phyloP scores from a whole-genome alignment of 2,888 invertebrate species.

The Cephus runcator region DNA sequence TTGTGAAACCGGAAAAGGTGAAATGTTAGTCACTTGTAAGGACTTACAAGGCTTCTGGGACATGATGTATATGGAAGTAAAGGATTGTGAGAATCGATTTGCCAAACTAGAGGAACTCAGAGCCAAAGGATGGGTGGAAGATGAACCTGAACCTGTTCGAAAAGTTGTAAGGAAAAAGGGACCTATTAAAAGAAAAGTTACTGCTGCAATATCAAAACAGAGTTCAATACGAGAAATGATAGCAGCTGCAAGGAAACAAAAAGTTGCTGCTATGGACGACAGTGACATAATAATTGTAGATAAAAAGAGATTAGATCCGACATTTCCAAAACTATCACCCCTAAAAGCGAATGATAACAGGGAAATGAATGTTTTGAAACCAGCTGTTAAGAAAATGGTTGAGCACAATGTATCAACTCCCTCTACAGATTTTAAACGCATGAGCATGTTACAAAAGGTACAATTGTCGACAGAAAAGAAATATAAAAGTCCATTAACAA shows the following conservation, averaged over 20 bases:
- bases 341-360: not conserved
- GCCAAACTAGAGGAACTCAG: conserved; percentile 40
- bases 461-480: conserved; percentile 32
- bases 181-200: not conserved
- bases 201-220: conserved; percentile 13
- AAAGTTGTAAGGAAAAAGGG: conserved; percentile 20
- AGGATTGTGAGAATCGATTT: conserved; percentile 52
- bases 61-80: conserved; percentile 79
- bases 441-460: conserved; percentile 26
- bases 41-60: conserved; percentile 93
- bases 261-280: conserved; percentile 19
- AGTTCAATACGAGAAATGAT: conserved; percentile 46
- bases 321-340: not conserved
- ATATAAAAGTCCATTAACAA: conserved; percentile 37
- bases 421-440: not conserved
- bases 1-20: conserved; percentile 65
- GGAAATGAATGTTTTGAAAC: not conserved
- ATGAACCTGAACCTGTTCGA: conserved; percentile 46
- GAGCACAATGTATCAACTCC: not conserved
- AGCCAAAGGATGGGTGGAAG: conserved; percentile 66
- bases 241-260: conserved; percentile 43
- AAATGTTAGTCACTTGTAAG: conserved; percentile 70
- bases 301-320: not conserved
- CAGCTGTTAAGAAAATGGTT: not conserved
- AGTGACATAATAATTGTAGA: conserved; percentile 3